Evolutionary conservation across 2,888 invertebrate species (phyloP).

Genomic region (Acheta domesticus): DNA sequence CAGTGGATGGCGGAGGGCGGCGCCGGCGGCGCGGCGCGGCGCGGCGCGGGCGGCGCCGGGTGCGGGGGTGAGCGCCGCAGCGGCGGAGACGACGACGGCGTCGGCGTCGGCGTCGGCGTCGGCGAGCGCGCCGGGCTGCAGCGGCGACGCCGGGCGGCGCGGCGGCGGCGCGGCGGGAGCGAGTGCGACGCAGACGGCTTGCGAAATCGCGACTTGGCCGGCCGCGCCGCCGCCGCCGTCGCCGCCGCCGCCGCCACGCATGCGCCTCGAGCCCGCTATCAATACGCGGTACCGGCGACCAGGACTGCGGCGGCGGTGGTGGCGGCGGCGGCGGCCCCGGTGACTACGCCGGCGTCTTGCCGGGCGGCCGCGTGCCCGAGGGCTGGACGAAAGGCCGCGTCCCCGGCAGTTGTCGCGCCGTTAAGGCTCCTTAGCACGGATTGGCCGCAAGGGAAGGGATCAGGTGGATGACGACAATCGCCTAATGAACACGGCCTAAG

Average conservation of each 20-base stretch:
- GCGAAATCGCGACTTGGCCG: neutral
- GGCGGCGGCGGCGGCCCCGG: neutral
- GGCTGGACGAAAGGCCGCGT: too few relatives aligned
- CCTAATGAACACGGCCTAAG: too few relatives aligned
- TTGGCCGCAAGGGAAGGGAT: too few relatives aligned
- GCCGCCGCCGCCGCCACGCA: neutral
- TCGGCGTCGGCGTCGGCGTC: neutral
- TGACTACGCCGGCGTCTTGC: too few relatives aligned
- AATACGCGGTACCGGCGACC: neutral
- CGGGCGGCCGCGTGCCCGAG: too few relatives aligned
- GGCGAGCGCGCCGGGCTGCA: neutral
- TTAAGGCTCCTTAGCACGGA: too few relatives aligned
- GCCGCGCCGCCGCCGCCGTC: neutral
- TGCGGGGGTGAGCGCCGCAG: neutral
- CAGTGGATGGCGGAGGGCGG: neutral
- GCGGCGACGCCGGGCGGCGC: neutral
- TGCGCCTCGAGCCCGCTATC: neutral
- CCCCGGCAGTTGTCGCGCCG: too few relatives aligned
- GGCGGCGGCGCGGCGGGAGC: neutral
- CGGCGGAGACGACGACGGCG: neutral
- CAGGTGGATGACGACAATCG: too few relatives aligned
- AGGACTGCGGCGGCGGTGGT: neutral
- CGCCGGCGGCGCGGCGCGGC: neutral
- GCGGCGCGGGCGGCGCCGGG: neutral
- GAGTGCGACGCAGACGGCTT: neutral